Base-by-base conservation (phyloP, 2,888 invertebrate genomes). In the Sclerodermus sp. region DNA sequence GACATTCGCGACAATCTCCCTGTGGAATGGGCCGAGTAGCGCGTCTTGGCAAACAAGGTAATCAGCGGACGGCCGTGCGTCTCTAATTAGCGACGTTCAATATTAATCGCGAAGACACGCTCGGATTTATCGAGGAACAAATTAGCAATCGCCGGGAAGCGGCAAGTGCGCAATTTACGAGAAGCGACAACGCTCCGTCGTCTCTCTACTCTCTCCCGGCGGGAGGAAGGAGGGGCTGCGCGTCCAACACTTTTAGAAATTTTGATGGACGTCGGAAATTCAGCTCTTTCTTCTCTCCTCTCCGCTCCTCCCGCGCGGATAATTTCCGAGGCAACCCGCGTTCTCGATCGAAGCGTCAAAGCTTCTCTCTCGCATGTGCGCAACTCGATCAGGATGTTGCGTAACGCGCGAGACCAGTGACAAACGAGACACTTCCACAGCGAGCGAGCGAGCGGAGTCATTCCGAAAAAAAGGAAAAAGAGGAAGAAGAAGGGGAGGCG, bases 21-120 rank as follows among this genome's bases (percentile, higher is more conserved):
- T 23, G 41, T 23, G 42, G 51, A 41, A 12, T 12, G 43, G 16
- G 16, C 10, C 37, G 31, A 36, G 49, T 32, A 32, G 38, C 18
- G 42, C n/a, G n/a, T n/a, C n/a, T n/a, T n/a, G n/a, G 13, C 46
- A 52, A 55, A 57, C 55, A 48, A 45, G 51, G 49, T 56, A 58
- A 60, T 55, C 51, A 52, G n/a, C n/a, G 4, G 8, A 49, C 40
- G 16, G 39, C 30, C 12, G 15, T 39, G 41, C 17, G 43, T 48
- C 51, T 45, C 47, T 57, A 61, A 61, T 61, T 61, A 60, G 52
- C 45, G 13, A 34, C 47, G 39, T 47, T 54, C 45, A 54, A 49
- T 57, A 57, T 51, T 49, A 49, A 57, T 45, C 44, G 45, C 45
- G 30, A 12, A 42, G 47, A 38, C 18, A 41, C 3, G 32, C 36